Base-by-base conservation (phyloP, 2,113 vertebrate species). In the Peromyscus californicus region DNA sequence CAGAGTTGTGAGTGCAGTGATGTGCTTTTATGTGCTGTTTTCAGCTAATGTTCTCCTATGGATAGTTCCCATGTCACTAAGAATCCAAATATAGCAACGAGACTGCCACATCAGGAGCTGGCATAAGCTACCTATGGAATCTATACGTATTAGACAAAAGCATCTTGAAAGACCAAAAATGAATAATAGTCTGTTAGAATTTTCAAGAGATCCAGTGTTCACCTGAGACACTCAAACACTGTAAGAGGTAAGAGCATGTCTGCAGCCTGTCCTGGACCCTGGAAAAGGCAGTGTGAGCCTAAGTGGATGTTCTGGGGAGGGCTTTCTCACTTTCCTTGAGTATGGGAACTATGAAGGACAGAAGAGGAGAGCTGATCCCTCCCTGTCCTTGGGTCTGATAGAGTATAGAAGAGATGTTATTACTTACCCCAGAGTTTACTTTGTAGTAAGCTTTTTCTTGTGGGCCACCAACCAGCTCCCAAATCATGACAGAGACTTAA, bases 141-240 rank as follows among this genome's bases (percentile, higher is more conserved):
- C 54, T 78, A 33, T 3, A 1, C 13, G n/a, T 39, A 5, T 15
- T 78, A 88, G 63, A 24, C 24, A 80, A 85, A 91, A n/a, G 36
- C 16, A 76, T 54, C 83, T 57, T 85, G 48, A 85, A 91, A 94
- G 95, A 97, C 42, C 80, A n/a, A 33, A 86, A 87, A 72, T 63
- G 24, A 93, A 74, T 54, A 36, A 45, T 33, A 54, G 12, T 10
- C 33, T 59, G 10, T 26, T 88, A 76, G 67, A 85, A 89, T 59
- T 7, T 33, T 48, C 12, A 69, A 79, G 78, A 33, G 59, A 74
- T 54, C 31, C 51, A 42, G 1, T 7, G 11, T 15, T 74, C 75
- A 90, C 21, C 12, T 80, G 21, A 76, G 42, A 93, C 76, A 59
- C 9, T 19, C 57, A 74, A 87, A 69, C 15, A 12, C 29, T 5